Conservation (phyloP, 2,888 invertebrate genomes). For the Chaetogeoica ovagalla region DNA sequence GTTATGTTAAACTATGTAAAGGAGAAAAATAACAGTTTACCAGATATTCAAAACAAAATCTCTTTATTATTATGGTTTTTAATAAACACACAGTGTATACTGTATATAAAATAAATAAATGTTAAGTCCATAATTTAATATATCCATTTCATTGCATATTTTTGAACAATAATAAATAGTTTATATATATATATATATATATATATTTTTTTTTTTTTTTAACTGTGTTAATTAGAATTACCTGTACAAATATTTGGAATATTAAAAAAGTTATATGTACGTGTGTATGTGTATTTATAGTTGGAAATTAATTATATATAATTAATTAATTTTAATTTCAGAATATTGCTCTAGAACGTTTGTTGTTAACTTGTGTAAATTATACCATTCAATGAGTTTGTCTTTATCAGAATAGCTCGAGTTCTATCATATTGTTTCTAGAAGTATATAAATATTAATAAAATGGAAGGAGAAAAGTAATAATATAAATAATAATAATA, state of each 20-base stretch:
- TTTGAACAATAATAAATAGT: too few relatives aligned
- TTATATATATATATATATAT: too few relatives aligned
- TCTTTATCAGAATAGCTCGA: not conserved
- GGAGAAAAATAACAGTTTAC: too few relatives aligned
- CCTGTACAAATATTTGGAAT: too few relatives aligned
- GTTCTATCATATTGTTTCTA: not conserved
- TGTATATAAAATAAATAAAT: not conserved
- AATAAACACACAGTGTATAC: too few relatives aligned
- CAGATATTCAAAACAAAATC: too few relatives aligned
- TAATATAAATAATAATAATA: not conserved
- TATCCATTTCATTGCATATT: not conserved
- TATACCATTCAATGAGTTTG: not conserved
- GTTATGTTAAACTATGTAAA: too few relatives aligned
- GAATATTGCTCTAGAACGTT: not conserved
- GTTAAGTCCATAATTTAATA: not conserved
- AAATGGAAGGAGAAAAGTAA: slow-evolving; percentile 37
- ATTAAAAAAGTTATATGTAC: too few relatives aligned
- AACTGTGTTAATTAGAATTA: too few relatives aligned
- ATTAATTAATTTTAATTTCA: slow-evolving; percentile 1
- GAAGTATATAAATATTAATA: not conserved
- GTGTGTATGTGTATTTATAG: too few relatives aligned
- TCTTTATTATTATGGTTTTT: not conserved
- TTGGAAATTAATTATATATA: not conserved
- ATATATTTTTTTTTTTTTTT: too few relatives aligned
- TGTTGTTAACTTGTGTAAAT: not conserved